Evolutionary conservation across 2,797 vertebrate genomes (phyloP).

Genomic region (Macroramphosus scolopax): DNA sequence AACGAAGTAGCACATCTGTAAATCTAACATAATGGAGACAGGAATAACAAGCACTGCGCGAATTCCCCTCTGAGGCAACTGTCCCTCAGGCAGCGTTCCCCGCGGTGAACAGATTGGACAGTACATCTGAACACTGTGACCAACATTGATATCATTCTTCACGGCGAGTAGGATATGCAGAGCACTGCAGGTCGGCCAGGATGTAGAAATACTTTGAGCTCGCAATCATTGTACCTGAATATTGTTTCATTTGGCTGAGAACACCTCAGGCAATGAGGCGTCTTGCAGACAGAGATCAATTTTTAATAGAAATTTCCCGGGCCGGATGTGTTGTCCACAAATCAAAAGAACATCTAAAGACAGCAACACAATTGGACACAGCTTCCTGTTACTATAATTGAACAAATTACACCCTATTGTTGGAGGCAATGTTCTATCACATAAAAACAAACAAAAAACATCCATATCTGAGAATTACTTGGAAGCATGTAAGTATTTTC

Average conservation of each 20-base stretch:
- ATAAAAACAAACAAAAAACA: slow-evolving; percentile 14
- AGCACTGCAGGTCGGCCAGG: slow-evolving; percentile 28
- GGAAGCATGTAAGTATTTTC: slow-evolving; percentile 23
- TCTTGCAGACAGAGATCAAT: slow-evolving; percentile 41
- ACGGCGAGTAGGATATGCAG: slow-evolving; percentile 24
- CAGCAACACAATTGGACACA: slow-evolving; percentile 5
- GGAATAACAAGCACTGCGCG: slow-evolving; percentile 48
- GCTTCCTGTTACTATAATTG: slow-evolving; percentile 31
- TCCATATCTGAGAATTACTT: slow-evolving; percentile 33
- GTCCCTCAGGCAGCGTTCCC: slow-evolving; percentile 56
- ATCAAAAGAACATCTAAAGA: slow-evolving; percentile 24
- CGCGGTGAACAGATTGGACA: slow-evolving; percentile 64
- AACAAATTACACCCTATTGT: slow-evolving; percentile 24
- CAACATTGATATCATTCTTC: slow-evolving; percentile 38
- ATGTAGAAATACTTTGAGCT: slow-evolving; percentile 38
- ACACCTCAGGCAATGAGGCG: slow-evolving; percentile 26
- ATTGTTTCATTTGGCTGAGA: slow-evolving; percentile 37
- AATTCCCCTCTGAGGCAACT: slow-evolving; percentile 42
- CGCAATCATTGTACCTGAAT: slow-evolving; percentile 24
- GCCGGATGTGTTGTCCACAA: slow-evolving; percentile 30
- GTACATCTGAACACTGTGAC: slow-evolving; percentile 54
- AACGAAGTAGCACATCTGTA: slow-evolving; percentile 57
- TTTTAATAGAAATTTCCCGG: slow-evolving; percentile 38
- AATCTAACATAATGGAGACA: slow-evolving; percentile 61
- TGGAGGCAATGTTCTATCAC: slow-evolving; percentile 17